These are phyloP conservation scores for Tinea pellionella DNA, from an alignment of 2,888 invertebrate species.

Conservation along the genomic window DNA sequence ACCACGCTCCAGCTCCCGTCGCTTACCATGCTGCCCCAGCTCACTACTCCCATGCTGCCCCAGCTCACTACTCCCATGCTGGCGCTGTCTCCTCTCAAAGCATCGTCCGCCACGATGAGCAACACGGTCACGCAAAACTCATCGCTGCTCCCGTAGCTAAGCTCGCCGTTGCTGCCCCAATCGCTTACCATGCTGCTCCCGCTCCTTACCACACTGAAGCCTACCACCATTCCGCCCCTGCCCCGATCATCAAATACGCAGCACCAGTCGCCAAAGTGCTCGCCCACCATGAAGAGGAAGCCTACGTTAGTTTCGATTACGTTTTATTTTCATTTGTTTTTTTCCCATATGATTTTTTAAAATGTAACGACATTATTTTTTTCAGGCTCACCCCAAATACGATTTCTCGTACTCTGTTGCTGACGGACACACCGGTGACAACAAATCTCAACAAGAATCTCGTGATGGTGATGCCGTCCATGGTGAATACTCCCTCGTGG, in stretches of 20 bases:
- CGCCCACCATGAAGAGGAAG: constrained; percentile 33
- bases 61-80: constrained; percentile 21
- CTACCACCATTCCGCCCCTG: constrained; percentile 27
- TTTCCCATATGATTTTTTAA: no score
- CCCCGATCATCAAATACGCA: constrained; percentile 24
- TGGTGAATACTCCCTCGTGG: constrained; percentile 56
- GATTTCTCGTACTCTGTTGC: constrained; percentile 68
- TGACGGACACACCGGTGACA: constrained; percentile 70
- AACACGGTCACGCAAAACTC: constrained; percentile 20
- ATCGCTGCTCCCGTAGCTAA: constrained; percentile 24
- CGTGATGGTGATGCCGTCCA: constrained; percentile 73
- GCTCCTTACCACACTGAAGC: constrained; percentile 23
- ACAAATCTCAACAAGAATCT: constrained; percentile 70
- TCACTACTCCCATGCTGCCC: constrained; percentile 25
- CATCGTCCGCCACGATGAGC: constrained; percentile 36
- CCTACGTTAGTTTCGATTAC: constrained; percentile 33
- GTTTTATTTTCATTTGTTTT: background rate
- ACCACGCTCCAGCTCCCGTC: constrained; percentile 24
- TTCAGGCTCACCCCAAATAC: constrained; percentile 64
- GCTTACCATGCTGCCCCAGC: constrained; percentile 22
- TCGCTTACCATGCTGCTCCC: constrained; percentile 14
- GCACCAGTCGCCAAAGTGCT: constrained; percentile 32
- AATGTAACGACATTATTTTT: background rate
- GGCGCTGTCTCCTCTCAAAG: constrained; percentile 46
- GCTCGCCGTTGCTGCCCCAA: constrained; percentile 19